A percentile compares a stretch with the other conserved stretches of the same genome.
Conservation (phyloP, 2,113 vertebrate genomes). For the human (Homo sapiens) region DNA sequence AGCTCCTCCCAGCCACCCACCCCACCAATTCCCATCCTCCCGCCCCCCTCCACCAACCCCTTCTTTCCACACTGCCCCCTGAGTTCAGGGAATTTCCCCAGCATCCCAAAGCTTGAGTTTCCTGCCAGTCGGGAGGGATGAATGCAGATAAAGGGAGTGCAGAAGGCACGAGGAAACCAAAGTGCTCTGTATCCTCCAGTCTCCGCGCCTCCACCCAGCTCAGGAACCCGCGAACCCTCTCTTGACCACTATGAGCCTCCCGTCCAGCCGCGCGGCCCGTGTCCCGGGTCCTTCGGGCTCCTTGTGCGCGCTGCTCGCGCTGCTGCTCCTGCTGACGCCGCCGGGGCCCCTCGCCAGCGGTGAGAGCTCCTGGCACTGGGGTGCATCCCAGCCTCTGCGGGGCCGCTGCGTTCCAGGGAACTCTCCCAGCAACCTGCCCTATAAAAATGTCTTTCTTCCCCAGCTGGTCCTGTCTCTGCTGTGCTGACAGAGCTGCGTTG, state of each 20-base stretch:
- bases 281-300: rapidly evolving
- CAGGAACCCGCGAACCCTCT: rapidly evolving
- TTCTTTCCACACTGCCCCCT: not conserved
- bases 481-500: constrained; percentile 64
- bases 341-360: not conserved
- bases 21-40: not conserved
- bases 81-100: constrained; percentile 63
- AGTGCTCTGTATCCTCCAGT: not conserved
- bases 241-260: not conserved
- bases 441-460: not conserved
- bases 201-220: not conserved
- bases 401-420: rapidly evolving
- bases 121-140: not conserved
- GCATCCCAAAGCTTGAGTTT: constrained; percentile 12
- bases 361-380: not conserved
- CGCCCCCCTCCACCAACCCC: too few relatives aligned
- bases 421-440: not conserved
- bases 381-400: not conserved
- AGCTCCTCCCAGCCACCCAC: not conserved
- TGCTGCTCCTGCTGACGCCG: constrained; percentile 41
- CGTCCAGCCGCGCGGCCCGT: rapidly evolving
- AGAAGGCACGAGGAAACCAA: not conserved
- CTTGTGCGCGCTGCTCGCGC: not conserved
- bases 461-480: not conserved
- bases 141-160: constrained; percentile 57